Conservation (phyloP, 2,113 vertebrate genomes). For the Apistogramma diplotaenia region DNA sequence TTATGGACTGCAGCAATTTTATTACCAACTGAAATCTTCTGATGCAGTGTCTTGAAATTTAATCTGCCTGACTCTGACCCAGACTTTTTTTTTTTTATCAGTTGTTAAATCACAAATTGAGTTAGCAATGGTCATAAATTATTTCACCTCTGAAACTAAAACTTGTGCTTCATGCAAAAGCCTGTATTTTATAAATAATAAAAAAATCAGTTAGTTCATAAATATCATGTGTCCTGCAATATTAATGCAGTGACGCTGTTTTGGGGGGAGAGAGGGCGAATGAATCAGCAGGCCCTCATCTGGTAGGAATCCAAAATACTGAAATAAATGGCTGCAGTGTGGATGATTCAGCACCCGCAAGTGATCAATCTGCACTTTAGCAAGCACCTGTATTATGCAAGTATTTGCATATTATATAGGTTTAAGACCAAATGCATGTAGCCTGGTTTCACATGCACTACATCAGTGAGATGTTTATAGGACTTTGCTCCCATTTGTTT, state of each 20-base stretch:
- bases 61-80: neutral
- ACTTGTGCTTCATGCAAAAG: neutral
- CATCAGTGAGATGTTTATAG: neutral
- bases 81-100: neutral
- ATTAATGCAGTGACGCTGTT: constrained; percentile 22
- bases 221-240: neutral
- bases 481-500: neutral
- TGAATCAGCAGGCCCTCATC: constrained; percentile 21
- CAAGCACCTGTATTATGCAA: constrained; percentile 36
- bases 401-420: neutral
- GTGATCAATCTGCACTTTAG: constrained; percentile 27
- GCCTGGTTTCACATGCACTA: constrained; percentile 26
- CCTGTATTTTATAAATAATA: neutral
- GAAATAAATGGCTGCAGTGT: constrained; percentile 53
- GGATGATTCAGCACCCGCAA: constrained; percentile 54
- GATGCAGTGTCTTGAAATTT: neutral
- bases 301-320: constrained; percentile 30
- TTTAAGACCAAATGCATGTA: neutral
- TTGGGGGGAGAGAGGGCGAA: constrained; percentile 28
- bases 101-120: neutral
- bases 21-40: neutral
- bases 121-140: neutral
- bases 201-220: neutral
- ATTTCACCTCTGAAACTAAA: neutral
- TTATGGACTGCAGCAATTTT: neutral